These are phyloP conservation scores for Xerus inauris DNA, from an alignment of 2,113 vertebrate genomes.

Conservation along the genomic window DNA sequence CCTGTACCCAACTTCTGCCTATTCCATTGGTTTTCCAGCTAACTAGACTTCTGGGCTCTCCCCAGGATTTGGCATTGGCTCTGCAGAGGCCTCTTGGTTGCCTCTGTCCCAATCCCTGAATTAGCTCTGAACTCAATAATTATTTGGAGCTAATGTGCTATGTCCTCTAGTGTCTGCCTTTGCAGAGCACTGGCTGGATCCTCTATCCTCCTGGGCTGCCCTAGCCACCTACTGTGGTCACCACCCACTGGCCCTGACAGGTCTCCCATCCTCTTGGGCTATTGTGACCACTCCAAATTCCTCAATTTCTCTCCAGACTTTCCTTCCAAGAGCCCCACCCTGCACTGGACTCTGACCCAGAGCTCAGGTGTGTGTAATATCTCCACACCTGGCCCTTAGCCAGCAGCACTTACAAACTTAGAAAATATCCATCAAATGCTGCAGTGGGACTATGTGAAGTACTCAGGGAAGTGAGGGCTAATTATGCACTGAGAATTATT, in stretches of 20 bases:
- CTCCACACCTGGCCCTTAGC: not conserved
- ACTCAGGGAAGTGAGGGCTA: not conserved
- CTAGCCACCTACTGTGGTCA: not conserved
- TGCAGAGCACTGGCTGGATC: not conserved
- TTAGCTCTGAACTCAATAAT: not conserved
- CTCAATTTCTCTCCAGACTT: not conserved
- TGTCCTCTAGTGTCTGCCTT: not conserved
- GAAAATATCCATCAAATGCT: not conserved
- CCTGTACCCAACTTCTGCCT: not conserved
- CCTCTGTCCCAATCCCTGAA: not conserved
- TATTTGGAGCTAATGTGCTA: not conserved
- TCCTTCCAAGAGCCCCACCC: not conserved
- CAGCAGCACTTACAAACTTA: no score
- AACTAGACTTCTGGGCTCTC: not conserved
- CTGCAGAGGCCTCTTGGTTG: not conserved
- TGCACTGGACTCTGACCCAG: not conserved
- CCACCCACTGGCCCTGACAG: not conserved
- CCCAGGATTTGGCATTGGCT: not conserved
- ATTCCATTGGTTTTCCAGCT: not conserved
- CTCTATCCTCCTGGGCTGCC: not conserved
- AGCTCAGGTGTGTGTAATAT: not conserved
- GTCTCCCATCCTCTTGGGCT: not conserved
- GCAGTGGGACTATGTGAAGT: not conserved
- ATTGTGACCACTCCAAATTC: not conserved
- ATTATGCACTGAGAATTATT: slow-evolving; percentile 24